phyloP scores from a whole-genome alignment of 2,113 vertebrate genomes.

The Anarrhichthys ocellatus region DNA sequence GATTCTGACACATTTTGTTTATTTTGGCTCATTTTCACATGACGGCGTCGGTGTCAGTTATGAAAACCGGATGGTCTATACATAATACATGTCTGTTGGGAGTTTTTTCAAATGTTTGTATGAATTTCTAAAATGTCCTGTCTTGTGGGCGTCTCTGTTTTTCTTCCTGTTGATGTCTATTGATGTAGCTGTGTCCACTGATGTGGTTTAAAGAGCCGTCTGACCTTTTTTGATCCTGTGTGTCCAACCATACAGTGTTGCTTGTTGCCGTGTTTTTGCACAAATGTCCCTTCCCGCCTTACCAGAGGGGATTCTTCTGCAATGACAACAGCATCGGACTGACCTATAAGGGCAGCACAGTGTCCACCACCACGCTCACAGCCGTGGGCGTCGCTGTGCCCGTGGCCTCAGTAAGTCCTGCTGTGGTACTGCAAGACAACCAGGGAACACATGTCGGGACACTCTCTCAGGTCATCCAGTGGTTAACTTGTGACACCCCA shows the following conservation, averaged over 20 bases:
- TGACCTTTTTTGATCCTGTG: constrained; percentile 44
- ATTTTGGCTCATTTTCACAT: not conserved
- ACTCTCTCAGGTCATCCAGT: constrained; percentile 30
- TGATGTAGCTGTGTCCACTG: not conserved
- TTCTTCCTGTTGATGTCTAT: not conserved
- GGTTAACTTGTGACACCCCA: constrained; percentile 30
- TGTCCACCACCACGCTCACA: constrained; percentile 78
- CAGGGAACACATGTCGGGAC: constrained; percentile 10
- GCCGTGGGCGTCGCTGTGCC: constrained; percentile 81
- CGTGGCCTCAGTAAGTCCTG: constrained; percentile 84
- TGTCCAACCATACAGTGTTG: constrained; percentile 71
- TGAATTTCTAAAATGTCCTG: not conserved
- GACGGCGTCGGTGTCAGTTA: constrained; percentile 5
- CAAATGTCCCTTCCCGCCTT: constrained; percentile 71
- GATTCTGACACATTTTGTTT: not conserved
- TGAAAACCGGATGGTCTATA: not conserved
- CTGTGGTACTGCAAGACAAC: constrained; percentile 58
- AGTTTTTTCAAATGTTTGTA: constrained; percentile 2
- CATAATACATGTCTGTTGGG: not conserved
- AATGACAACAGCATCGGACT: constrained; percentile 70
- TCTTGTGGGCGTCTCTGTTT: not conserved
- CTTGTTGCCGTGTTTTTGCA: constrained; percentile 79
- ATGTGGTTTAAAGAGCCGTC: constrained; percentile 7
- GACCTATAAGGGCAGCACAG: constrained; percentile 79
- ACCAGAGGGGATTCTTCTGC: constrained; percentile 81